Percentiles rank a stretch among this genome's conserved stretches.
Evolutionary conservation across 2,113 vertebrate species (phyloP).

Genomic region (Physeter macrocephalus): DNA sequence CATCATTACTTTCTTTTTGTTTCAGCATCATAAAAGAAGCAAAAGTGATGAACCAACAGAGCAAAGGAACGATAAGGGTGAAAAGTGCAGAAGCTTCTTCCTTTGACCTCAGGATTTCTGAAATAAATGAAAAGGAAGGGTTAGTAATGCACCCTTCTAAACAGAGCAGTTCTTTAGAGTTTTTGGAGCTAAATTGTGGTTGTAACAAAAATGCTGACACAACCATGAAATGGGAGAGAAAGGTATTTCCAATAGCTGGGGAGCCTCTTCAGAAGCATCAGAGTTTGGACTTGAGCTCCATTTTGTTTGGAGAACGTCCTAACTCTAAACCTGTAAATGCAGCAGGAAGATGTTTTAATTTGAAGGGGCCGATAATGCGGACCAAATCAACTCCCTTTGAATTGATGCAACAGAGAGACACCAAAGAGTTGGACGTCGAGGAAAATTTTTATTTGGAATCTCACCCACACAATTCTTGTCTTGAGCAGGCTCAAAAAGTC

Average conservation of each 20-base stretch:
- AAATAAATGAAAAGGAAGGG: background rate
- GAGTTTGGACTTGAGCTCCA: conserved; percentile 72
- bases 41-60: background rate
- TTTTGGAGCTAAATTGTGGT: conserved; percentile 61
- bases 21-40: conserved; percentile 68
- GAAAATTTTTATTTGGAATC: background rate
- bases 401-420: conserved; percentile 36
- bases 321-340: background rate
- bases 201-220: conserved; percentile 19
- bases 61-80: background rate
- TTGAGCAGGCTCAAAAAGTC: background rate
- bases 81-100: background rate
- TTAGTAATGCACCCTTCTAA: background rate
- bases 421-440: background rate
- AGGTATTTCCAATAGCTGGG: background rate
- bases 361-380: conserved; percentile 64
- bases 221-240: background rate
- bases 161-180: conserved; percentile 68
- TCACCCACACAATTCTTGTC: background rate
- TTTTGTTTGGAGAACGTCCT: background rate
- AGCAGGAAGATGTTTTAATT: background rate
- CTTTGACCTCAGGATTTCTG: background rate
- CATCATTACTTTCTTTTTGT: background rate
- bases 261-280: conserved; percentile 69
- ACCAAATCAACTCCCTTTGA: conserved; percentile 77